Evolutionary conservation across 1,140 invertebrate genomes (phyloP), one percentile per base, ranked within the genome.

Genomic region (Acyrthosiphon pisum): DNA sequence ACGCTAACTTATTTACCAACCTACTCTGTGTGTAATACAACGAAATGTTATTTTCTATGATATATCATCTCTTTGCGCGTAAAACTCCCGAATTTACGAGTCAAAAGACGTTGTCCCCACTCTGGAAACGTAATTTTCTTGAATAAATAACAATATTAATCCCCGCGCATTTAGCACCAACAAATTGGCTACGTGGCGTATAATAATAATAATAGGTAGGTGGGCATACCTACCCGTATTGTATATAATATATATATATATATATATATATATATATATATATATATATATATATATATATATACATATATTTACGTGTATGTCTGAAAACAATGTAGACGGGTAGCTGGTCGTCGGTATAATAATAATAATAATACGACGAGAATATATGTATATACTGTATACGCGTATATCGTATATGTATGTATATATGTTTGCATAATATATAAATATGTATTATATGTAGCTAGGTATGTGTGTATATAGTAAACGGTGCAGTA

Each of bases 21-120:
- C 60, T n/a, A 46, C 44, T 46, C 22, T 46, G 11, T 87, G 23
- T 30, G 26, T 87, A 46, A 46, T 20, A 46, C 84, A 46, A 87
- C 44, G 84, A n/a, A 87, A 87, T n/a, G 84, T 87, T 87, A 87
- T 87, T 87, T 87, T 87, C 84, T 87, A 87, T 30, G 44, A 87
- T 46, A 87, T 41, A 84, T 84, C 37, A 46, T 87, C 30, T 87
- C 22, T 46, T n/a, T 87, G 4, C 30, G 23, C 81, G 44, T n/a
- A 87, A n/a, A 48, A 87, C 84, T 87, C 22, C 23, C 44, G 23
- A 46, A 18, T 87, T 87, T 48, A 48, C 23, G 44, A 46, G 44
- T 87, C 84, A 48, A 46, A 46, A 46, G 35, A 87, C 84, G 30
- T 46, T 87, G 41, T 87, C 84, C 20, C 41, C 23, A 44, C 35